Conservation (phyloP, 2,888 invertebrate genomes). For the Sesia bembeciformis region DNA sequence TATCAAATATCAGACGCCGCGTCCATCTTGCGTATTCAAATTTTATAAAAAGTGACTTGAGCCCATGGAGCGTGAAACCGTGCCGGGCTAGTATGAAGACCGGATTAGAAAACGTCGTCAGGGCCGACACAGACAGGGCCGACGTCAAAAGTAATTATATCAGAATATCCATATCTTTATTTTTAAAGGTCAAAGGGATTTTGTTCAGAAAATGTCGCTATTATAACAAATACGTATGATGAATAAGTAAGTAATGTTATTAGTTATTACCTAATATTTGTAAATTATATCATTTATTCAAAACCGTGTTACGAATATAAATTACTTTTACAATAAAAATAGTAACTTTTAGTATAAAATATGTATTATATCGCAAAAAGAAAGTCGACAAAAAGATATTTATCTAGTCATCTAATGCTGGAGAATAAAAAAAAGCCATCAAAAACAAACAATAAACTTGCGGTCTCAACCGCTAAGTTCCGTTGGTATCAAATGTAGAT, state of each 20-base stretch:
- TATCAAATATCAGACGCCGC: constrained; percentile 39
- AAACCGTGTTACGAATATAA: too few relatives aligned
- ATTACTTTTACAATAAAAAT: too few relatives aligned
- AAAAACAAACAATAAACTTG: constrained; percentile 17
- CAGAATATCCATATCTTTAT: not conserved
- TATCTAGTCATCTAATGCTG: too few relatives aligned
- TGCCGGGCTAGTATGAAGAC: constrained; percentile 5
- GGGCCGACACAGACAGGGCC: not conserved
- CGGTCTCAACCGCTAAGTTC: constrained; percentile 45
- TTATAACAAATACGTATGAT: too few relatives aligned
- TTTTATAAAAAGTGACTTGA: constrained; percentile 36
- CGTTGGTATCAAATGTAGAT: constrained; percentile 60
- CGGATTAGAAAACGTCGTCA: not conserved
- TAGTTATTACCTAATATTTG: too few relatives aligned
- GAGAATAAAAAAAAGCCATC: too few relatives aligned
- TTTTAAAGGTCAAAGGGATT: not conserved
- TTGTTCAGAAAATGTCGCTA: not conserved
- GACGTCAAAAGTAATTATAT: not conserved
- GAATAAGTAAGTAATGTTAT: too few relatives aligned
- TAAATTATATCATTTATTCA: too few relatives aligned
- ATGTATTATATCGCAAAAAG: too few relatives aligned
- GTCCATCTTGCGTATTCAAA: constrained; percentile 25
- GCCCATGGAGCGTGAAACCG: constrained; percentile 52
- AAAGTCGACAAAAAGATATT: too few relatives aligned
- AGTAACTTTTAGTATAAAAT: too few relatives aligned